These are phyloP conservation scores for Rhagoletis pomonella DNA, from an alignment of 1,140 invertebrate species.

Conservation along the genomic window DNA sequence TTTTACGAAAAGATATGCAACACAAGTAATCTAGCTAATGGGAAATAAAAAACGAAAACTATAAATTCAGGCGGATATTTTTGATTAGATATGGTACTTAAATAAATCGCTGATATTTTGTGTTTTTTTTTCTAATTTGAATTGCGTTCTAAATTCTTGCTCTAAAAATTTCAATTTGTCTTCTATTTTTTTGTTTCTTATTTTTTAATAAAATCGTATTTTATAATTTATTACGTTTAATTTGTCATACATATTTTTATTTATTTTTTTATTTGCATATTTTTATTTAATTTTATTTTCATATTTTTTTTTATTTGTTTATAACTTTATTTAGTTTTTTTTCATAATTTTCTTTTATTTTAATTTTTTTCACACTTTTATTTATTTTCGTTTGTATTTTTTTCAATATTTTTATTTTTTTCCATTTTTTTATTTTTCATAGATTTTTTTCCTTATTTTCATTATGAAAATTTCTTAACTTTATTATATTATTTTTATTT, in stretches of 20 bases:
- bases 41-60: not conserved
- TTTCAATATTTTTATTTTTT: no score
- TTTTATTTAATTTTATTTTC: no score
- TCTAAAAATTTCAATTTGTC: no score
- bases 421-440: no score
- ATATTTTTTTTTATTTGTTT: no score
- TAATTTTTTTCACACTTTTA: not conserved
- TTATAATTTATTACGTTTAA: no score
- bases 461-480: not conserved
- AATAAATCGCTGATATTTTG: not conserved
- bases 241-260: not conserved
- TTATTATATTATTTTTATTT: no score
- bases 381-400: not conserved
- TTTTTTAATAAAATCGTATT: no score
- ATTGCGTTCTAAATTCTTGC: no score
- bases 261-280: not conserved
- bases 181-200: no score
- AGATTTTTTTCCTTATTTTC: not conserved
- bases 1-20: not conserved
- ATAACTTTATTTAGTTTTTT: no score
- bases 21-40: not conserved
- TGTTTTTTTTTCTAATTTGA: not conserved
- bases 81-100: slow-evolving; percentile 6
- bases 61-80: slow-evolving; percentile 5
- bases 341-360: no score